These are phyloP conservation scores for Eupelmus urozonus DNA, from an alignment of 2,888 invertebrate species.

Conservation along the genomic window DNA sequence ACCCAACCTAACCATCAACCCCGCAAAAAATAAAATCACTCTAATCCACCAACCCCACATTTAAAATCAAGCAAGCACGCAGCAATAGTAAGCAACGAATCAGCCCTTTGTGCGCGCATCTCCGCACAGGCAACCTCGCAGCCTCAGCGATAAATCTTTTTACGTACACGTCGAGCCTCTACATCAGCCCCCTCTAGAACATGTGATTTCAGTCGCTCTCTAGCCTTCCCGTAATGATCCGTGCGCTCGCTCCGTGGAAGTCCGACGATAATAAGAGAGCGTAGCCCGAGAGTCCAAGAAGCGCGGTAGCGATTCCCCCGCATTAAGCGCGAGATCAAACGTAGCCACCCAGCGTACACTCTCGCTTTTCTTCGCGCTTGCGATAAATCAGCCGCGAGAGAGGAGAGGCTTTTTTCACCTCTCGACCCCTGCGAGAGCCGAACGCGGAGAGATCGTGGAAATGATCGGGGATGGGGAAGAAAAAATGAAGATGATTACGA, in stretches of 20 bases:
- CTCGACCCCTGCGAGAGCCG: neutral
- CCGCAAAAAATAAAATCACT: too few relatives aligned
- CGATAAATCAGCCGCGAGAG: constrained; percentile 35
- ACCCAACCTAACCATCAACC: too few relatives aligned
- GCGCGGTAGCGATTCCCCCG: constrained; percentile 10
- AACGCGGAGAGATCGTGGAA: neutral
- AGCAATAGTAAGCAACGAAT: too few relatives aligned
- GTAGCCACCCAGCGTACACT: neutral
- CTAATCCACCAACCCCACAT: too few relatives aligned
- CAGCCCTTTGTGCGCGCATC: neutral
- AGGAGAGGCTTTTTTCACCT: neutral
- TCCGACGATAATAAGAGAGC: constrained; percentile 39
- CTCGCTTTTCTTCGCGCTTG: constrained; percentile 16
- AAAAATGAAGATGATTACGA: too few relatives aligned
- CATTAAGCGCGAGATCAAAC: constrained; percentile 41
- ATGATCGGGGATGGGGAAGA: too few relatives aligned
- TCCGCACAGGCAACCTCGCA: neutral
- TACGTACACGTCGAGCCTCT: neutral
- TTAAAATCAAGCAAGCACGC: too few relatives aligned
- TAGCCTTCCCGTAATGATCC: too few relatives aligned
- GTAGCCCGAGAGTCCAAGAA: neutral
- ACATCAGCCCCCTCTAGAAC: neutral
- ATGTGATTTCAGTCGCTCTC: too few relatives aligned
- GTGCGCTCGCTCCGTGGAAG: neutral
- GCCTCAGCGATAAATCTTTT: constrained; percentile 35